phyloP scores from a whole-genome alignment of 2,113 vertebrate genomes.

The Upupa epops region DNA sequence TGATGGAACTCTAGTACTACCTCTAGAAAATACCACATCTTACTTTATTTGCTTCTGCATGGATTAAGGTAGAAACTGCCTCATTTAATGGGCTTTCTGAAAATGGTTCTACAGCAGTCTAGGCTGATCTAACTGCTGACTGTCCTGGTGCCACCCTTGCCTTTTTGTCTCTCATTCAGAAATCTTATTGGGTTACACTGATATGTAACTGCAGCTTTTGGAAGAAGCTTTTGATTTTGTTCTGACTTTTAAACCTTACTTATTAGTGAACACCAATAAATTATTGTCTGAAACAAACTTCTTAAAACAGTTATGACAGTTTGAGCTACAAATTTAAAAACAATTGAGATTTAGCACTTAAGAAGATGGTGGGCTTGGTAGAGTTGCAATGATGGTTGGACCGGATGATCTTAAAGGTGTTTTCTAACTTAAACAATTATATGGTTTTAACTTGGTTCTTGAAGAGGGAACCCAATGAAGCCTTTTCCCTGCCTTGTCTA shows the following conservation, averaged over 20 bases:
- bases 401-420: too few species aligned
- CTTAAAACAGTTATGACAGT: background rate
- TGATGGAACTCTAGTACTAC: background rate
- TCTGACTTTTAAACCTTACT: background rate
- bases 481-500: rapidly evolving
- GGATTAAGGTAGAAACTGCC: background rate
- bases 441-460: background rate
- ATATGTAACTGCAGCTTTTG: background rate
- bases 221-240: background rate
- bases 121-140: background rate
- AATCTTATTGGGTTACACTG: background rate
- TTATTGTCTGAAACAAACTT: background rate
- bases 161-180: background rate
- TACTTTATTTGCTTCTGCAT: background rate
- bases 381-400: too few species aligned
- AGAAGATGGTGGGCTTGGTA: too few species aligned
- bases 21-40: background rate
- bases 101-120: background rate
- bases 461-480: background rate
- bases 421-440: too few species aligned
- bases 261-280: background rate
- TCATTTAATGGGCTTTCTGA: background rate
- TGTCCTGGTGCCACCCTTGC: background rate
- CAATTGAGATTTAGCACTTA: too few species aligned
- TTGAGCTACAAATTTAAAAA: background rate